Evolutionary conservation across 2,888 invertebrate species (phyloP).

Genomic region (Bombylius major): DNA sequence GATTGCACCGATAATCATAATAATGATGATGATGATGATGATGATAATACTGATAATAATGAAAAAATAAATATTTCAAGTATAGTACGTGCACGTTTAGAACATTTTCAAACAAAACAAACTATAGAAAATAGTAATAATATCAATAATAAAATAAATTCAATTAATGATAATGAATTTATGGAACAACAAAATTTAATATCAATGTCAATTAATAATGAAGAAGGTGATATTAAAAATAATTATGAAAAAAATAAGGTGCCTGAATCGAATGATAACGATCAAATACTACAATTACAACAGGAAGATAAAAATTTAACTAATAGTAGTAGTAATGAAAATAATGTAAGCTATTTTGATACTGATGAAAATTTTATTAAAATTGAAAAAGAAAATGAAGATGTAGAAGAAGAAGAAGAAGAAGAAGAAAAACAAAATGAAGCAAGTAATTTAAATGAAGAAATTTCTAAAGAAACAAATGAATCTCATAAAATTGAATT

Average conservation of each 20-base stretch:
- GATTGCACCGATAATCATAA: constrained; percentile 20
- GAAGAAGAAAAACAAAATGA: not conserved
- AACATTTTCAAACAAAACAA: constrained; percentile 25
- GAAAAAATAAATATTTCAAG: constrained; percentile 18
- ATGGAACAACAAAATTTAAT: no score
- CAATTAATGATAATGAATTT: not conserved
- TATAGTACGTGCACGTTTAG: constrained; percentile 27
- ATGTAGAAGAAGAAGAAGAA: not conserved
- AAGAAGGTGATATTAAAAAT: no score
- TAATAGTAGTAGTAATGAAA: no score
- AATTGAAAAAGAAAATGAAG: not conserved
- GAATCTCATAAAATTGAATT: not conserved
- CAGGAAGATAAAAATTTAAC: no score
- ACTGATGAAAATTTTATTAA: not conserved
- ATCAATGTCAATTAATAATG: no score
- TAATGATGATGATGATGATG: constrained; percentile 15
- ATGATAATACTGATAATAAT: not conserved
- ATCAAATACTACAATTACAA: no score
- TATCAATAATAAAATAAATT: constrained; percentile 8
- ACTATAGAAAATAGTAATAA: constrained; percentile 5
- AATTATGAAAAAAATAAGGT: no score
- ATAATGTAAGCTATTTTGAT: no score
- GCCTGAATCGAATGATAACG: no score
- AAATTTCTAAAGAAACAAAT: not conserved
- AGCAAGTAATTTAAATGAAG: not conserved